phyloP scores from a whole-genome alignment of 2,797 vertebrate species.

The Pygocentrus nattereri region DNA sequence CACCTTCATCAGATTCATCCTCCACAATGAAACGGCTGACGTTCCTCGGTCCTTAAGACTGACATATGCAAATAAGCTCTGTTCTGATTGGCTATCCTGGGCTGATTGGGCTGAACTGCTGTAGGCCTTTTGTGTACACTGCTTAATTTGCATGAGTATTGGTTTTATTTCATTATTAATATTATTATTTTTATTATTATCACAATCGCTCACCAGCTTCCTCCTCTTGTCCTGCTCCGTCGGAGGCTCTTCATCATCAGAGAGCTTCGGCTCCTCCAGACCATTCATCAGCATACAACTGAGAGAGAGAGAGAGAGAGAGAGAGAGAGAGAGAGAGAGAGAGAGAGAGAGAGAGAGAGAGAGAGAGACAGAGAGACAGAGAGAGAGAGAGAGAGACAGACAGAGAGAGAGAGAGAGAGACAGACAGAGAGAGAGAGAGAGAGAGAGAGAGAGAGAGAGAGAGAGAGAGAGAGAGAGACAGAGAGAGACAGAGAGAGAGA shows the following conservation, averaged over 20 bases:
- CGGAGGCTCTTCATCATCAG: constrained; percentile 93
- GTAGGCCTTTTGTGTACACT: too few relatives aligned
- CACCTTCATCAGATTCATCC: too few relatives aligned
- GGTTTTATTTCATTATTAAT: too few relatives aligned
- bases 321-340: constrained; percentile 5
- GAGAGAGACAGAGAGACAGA: too few relatives aligned
- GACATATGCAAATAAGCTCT: too few relatives aligned
- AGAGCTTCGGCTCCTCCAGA: constrained; percentile 90
- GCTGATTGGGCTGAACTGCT: too few relatives aligned
- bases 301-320: constrained; percentile 68
- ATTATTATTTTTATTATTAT: too few relatives aligned
- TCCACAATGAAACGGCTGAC: too few relatives aligned
- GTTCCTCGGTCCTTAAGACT: too few relatives aligned
- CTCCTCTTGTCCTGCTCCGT: constrained; percentile 98
- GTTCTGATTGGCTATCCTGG: too few relatives aligned
- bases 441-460: not conserved
- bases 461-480: not conserved
- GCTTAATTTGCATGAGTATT: too few relatives aligned
- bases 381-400: too few relatives aligned
- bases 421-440: not conserved
- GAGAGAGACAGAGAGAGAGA: not conserved
- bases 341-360: not conserved
- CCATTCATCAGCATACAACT: constrained; percentile 96
- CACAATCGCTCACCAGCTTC: constrained; percentile 87
- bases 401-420: not conserved